phyloP scores from a whole-genome alignment of 2,888 invertebrate genomes.

The Sphinx pinastri region DNA sequence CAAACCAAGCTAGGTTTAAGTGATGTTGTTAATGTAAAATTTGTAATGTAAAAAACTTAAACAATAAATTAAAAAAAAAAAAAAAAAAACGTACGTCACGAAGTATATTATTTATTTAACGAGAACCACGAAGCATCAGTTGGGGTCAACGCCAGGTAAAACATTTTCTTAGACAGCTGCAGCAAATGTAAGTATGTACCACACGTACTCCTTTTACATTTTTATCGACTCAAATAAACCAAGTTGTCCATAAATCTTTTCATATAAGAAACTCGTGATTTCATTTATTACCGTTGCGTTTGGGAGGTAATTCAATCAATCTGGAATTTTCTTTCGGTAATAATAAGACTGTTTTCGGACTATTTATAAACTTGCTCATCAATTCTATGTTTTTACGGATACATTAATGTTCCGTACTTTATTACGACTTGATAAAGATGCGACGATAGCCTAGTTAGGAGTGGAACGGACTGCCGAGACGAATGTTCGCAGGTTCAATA shows the following conservation, averaged over 20 bases:
- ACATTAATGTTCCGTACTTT: neutral
- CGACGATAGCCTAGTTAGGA: no score
- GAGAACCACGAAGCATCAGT: neutral
- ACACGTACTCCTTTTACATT: neutral
- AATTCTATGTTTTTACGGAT: neutral
- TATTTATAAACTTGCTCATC: neutral
- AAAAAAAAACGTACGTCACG: no score
- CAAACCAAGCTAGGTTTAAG: no score
- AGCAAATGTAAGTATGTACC: neutral
- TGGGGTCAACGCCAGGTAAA: neutral
- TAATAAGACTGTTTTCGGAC: neutral
- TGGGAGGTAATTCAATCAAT: slow-evolving; percentile 11
- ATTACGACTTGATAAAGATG: no score
- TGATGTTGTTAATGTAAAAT: no score
- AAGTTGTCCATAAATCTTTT: slow-evolving; percentile 15
- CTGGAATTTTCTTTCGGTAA: slow-evolving; percentile 5
- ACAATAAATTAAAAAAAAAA: no score
- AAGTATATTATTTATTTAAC: neutral
- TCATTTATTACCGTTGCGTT: slow-evolving; percentile 12
- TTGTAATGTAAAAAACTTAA: no score
- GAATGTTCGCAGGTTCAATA: no score
- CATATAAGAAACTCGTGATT: slow-evolving; percentile 4
- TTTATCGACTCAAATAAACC: slow-evolving; percentile 5
- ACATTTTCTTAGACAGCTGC: neutral
- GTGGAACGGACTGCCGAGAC: no score